Base-by-base conservation (phyloP, 2,888 invertebrate species). In the Tetragnatha montana region DNA sequence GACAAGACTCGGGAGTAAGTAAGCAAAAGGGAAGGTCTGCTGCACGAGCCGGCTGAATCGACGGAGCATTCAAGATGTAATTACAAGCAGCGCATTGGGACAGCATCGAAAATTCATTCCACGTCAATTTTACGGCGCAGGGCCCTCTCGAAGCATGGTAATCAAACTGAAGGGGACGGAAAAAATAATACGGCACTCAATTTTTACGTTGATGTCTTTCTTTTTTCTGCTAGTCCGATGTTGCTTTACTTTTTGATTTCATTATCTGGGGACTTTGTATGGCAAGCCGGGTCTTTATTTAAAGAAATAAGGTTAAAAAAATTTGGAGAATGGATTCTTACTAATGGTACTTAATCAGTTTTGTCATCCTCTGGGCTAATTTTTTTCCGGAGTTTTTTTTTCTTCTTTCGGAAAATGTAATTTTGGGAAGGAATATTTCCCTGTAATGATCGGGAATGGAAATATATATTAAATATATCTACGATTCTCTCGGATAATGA, bases 301-400 rank as follows among this genome's bases (percentile, higher is more conserved):
- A 68, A 86, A 80, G 80, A 86, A 86, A 80, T 86, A 60, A 60
- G 80, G 80, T 86, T 85, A 85, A 78, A 71, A 71, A 85, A 70
- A 70, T 35, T 10, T 21, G 70, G 35, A 12, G 21, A 47, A 76
- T 35, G 22, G 73, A 69, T 49, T 78, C 68, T 78, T 70, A 70
- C 80, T 86, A 86, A 86, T 86, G 86, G 86, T 79, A 51, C 80
- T 86, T 86, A 79, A 86, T 86, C 86, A 86, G 86, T 49, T 86
- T 80, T 74, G 86, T 86, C 86, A 86, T 86, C 80, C 70, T 80
- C 35, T n/a, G 10, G 21, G 21, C n/a, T 69, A 60, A 60, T 84
- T 84, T 47, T 68, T 76, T 83, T 76, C 35, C 8, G 49, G 10
- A 8, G 14, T 71, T 68, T 82, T 8, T 10, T 82, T 21, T 14